Conservation (phyloP, 2,113 vertebrate genomes). For the Lota lota region DNA sequence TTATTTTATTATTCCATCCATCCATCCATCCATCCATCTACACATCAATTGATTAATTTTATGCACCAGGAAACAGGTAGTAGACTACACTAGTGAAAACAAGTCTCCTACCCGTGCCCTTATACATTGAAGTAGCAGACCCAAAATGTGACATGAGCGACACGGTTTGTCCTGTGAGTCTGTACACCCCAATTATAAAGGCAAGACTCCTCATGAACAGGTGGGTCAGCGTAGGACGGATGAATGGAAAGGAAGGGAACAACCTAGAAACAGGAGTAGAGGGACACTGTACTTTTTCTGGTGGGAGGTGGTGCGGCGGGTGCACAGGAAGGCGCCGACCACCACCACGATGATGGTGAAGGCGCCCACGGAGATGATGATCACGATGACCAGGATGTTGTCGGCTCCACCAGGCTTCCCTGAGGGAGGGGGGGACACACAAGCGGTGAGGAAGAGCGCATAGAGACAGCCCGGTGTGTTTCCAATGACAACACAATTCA, state of each 20-base stretch:
- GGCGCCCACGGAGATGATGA: constrained; percentile 90
- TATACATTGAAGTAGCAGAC: neutral
- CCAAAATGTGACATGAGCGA: neutral
- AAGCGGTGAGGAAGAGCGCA: neutral
- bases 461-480: no score
- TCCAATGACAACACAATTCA: no score
- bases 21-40: no score
- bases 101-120: no score
- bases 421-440: constrained; percentile 43
- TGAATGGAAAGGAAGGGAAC: neutral
- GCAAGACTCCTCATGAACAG: no score
- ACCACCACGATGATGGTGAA: constrained; percentile 92
- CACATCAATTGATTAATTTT: no score
- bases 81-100: no score
- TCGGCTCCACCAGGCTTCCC: constrained; percentile 84
- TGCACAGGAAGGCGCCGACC: constrained; percentile 91
- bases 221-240: neutral
- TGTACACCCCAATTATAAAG: neutral
- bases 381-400: constrained; percentile 87
- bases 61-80: no score
- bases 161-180: no score
- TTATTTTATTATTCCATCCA: no score
- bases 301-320: constrained; percentile 88
- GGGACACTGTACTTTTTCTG: constrained; percentile 88
- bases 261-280: constrained; percentile 8